Evolutionary conservation across 2,797 vertebrate species (phyloP), one percentile per base, ranked within the genome.

Genomic region (Bovichtus variegatus): DNA sequence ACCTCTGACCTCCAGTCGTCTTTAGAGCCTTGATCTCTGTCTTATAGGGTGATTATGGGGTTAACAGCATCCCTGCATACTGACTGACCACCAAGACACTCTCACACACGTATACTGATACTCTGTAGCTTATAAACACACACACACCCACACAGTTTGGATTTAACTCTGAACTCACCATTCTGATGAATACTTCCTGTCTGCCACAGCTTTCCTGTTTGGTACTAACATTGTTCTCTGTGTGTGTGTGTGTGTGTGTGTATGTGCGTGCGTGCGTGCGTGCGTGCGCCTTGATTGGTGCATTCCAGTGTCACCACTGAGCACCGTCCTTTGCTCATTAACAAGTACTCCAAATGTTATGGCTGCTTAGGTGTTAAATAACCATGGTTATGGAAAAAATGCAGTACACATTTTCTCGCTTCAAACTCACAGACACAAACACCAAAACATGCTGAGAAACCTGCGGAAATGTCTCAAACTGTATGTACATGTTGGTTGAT

Each of bases 151-250:
- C 54, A 73, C 60, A 61, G 81, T 74, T 50, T 21, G 50, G 41
- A 65, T 50, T 84, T 71, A 85, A 87, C 83, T 68, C 68, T 90
- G 76, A 84, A 71, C 84, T 81, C 72, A 21, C 67, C 73, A 66
- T 84, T 80, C 82, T 89, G 84, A 82, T 60, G 58, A 86, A 84
- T 70, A 78, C 85, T 90, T 93, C 90, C 91, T 80, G 82, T 89
- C 79, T 66, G 62, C 55, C 61, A 60, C 67, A 76, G 78, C 59
- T 83, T 93, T 92, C 92, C 88, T 92, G 91, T 93, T 93, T 90
- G 59, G 67, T 41, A 34, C 70, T 72, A 59, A 54, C 51, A 47
- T 71, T 75, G 10, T 60, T 43, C 43, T 77, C n/a, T 43, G 49
- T 54, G 60, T 25, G 61, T 54, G 41, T 53, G 60, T n/a, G 61